phyloP scores from a whole-genome alignment of 1,140 invertebrate genomes.

The Brachionus sp. region DNA sequence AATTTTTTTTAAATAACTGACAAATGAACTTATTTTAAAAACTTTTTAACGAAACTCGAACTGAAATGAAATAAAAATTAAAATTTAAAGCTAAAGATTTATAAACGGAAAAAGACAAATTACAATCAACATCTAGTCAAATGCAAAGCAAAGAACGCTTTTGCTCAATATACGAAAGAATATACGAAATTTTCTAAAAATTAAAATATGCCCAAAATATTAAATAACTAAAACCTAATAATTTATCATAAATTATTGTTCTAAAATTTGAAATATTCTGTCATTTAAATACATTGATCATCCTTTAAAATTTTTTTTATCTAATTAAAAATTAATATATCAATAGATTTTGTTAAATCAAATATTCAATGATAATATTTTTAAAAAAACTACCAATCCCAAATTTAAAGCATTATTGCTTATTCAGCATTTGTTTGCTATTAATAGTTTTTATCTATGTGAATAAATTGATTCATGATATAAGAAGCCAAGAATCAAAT shows the following conservation, averaged over 20 bases:
- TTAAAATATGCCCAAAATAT: not conserved
- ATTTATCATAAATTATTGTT: constrained; percentile 1
- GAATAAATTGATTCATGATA: constrained; percentile 28
- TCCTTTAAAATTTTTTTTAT: not conserved
- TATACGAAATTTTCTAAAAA: not conserved
- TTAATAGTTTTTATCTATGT: constrained; percentile 28
- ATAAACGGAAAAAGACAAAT: not conserved
- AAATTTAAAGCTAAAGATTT: too few relatives aligned
- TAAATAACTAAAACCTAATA: not conserved
- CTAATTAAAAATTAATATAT: not conserved
- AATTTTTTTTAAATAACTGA: too few relatives aligned
- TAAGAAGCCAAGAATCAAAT: not conserved
- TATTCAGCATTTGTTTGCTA: constrained; percentile 33
- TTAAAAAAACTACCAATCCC: constrained; percentile 39
- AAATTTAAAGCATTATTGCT: constrained; percentile 44
- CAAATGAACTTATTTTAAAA: too few relatives aligned
- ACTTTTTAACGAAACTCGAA: too few relatives aligned
- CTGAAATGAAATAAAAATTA: too few relatives aligned
- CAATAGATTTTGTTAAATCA: not conserved
- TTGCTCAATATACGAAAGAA: not conserved
- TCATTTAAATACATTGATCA: not conserved
- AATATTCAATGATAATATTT: constrained; percentile 36
- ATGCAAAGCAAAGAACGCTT: not conserved
- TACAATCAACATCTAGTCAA: not conserved
- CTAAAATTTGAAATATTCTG: not conserved